Base-by-base conservation (phyloP, 1,140 invertebrate genomes). In the Ganaspis sp. region DNA sequence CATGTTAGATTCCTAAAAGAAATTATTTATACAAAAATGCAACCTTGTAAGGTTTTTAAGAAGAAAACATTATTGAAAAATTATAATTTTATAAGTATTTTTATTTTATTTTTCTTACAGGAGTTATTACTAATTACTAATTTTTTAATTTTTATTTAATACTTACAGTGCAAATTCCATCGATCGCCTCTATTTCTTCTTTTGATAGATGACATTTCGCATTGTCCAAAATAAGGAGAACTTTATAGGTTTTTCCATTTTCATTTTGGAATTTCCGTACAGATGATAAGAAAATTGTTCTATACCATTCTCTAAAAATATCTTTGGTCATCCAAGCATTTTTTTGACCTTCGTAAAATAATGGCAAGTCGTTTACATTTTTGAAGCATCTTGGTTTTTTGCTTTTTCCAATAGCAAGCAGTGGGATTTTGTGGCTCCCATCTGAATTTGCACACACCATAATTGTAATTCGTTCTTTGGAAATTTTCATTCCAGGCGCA, bases 371-470 rank as follows among this genome's bases (percentile, higher is more conserved):
- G 3, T 19, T n/a, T 9, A 54, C 11, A 54, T 17, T 9, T 54
- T 54, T 54, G 17, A 54, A 54, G 11, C 49, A 54, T 6, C 49
- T 19, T 0, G 19, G 17, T 1, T 54, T 21, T 5, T 54, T 19
- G 1, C 17, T 21, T 21, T 54, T 54, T 9, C 49, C 17, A 23
- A 54, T 54, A 3, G 11, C 40, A 9, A 42, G 11, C 4, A 9
- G 40, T 4, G 9, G 40, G 2, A 42, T 42, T 42, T n/a, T 42
- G 15, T 42, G 26, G 8, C 54, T 84, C 4, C 87, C 88, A 78
- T 78, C 79, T 72, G 85, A 83, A 80, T 90, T 90, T 34, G 82
- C 73, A 83, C 88, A 89, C 15, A 80, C 77, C 81, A 89, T 84
- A 38, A 88, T 73, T 72, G 84, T 90, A 9, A 89, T 80, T 64